Percentiles rank a stretch among this genome's conserved stretches.
Evolutionary conservation across 1,140 invertebrate species (phyloP).

Genomic region (Campoletis sonorensis): DNA sequence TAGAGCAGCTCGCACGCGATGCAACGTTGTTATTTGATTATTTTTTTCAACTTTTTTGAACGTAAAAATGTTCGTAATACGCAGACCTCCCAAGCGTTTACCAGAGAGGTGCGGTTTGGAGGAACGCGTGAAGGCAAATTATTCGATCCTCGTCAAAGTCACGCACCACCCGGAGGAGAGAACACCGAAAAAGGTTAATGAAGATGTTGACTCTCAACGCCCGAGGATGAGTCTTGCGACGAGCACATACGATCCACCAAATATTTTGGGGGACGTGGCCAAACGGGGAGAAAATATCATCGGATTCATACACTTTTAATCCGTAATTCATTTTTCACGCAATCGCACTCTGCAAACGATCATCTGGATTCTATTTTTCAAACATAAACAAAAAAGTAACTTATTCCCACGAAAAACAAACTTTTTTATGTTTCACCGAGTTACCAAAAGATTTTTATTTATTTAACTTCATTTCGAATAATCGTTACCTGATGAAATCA

Average conservation of each 20-base stretch:
- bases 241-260: constrained; percentile 5
- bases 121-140: constrained; percentile 43
- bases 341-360: too few relatives aligned
- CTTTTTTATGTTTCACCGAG: too few relatives aligned
- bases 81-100: constrained; percentile 61
- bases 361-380: too few relatives aligned
- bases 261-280: neutral
- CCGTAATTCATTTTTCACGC: too few relatives aligned
- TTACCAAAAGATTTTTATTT: too few relatives aligned
- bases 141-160: constrained; percentile 66
- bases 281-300: too few relatives aligned
- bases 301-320: too few relatives aligned
- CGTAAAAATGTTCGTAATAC: neutral
- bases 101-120: constrained; percentile 46
- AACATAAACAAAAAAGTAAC: too few relatives aligned
- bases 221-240: constrained; percentile 53
- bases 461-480: too few relatives aligned
- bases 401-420: too few relatives aligned
- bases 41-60: neutral
- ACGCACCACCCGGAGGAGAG: constrained; percentile 52
- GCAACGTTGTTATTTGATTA: neutral
- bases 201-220: constrained; percentile 57
- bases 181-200: constrained; percentile 62
- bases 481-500: too few relatives aligned
- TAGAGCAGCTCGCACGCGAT: neutral